Base-by-base conservation (phyloP, 2,888 invertebrate species). In the Sussaba pulchella region DNA sequence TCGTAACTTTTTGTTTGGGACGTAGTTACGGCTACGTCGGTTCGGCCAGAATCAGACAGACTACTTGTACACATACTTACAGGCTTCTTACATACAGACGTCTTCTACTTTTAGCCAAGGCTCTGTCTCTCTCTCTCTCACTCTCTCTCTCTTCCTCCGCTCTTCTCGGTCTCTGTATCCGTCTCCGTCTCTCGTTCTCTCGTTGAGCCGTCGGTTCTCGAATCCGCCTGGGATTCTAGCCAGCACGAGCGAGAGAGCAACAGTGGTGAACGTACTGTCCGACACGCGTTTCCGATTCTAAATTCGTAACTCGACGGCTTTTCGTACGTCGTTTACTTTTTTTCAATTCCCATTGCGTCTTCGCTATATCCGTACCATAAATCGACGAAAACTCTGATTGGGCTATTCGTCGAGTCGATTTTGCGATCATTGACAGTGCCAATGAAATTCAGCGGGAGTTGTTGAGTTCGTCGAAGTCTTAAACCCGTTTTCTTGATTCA, bases 51-150 rank as follows among this genome's bases (percentile, higher is more conserved):
- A 31, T 57, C 57, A 57, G 61, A 41, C 61, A 21, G 39, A 41
- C 26, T 43, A 70, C 26, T 14, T 67, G 31, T 67, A 36, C 54
- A 64, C 36, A 47, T 54, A 66, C 63, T 9, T 14, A 9, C 57
- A 10, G 10, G 31, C 6, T 64, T 43, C 31, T 74, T 69, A 57
- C 47, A 31, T 31, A 2, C 31, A 31, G 4, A 5, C 77, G 74
- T 84, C 84, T 86, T 90, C 91, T 91, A 91, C 91, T 92, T 91
- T 92, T 91, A 92, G 92, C 91, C 90, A 88, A 90, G 88, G 89
- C 89, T 88, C 84, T 82, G 4, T 2, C 31, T 31, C 31, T 31
- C 4, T 31, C 31, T 31, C 31, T 82, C 79, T 82, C 73, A 78
- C 86, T 88, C 84, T 77, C 66, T 43, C 69, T 69, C 66, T 47